Evolutionary conservation across 2,113 vertebrate genomes (phyloP), one percentile per base, ranked within the genome.

Genomic region (Xenopus tropicalis): DNA sequence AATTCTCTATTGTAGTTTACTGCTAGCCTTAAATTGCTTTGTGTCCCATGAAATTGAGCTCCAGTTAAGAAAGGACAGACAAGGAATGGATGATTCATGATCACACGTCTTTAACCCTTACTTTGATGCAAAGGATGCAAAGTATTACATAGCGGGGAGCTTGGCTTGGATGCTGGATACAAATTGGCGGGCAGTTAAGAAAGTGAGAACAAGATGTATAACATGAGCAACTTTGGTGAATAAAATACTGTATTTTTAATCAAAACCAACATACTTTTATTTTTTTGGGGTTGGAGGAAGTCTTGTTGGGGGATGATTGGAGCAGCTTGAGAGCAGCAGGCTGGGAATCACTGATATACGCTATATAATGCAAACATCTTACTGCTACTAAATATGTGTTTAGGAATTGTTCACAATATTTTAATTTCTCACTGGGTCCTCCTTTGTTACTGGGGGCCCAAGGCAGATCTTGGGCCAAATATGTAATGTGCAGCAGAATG

Each of bases 1-100:
- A 75, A 75, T 75, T 75, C 66, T 54, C 58, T 19, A 69, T 69
- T 69, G 57, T 62, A 75, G 72, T 75, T 69, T 75, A 75, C 72
- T 42, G 72, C 65, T 62, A 42, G 72, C 66, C 72, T 69, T 62
- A 75, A 75, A 75, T 75, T 62, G 72, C 72, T 75, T 61, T 75
- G 72, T 69, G 57, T 75, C 72, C 72, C 72, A 75, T 68, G 72
- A 75, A 75, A 75, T 75, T 75, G 72, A 75, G 72, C 65, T 75
- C 61, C 65, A 75, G 51, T 75, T 54, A n/a, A 62, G 58, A 75
- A 61, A 75, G 66, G 57, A 69, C 72, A 69, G 48, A 46, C 57
- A 75, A 75, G 29, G 57, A 57, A 54, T 75, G 46, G 57, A 25
- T 44, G 42, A 62, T 62, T 52, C 57, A 54, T 22, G 57, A 68